phyloP scores from a whole-genome alignment of 2,888 invertebrate genomes.

The Apamea monoglypha region DNA sequence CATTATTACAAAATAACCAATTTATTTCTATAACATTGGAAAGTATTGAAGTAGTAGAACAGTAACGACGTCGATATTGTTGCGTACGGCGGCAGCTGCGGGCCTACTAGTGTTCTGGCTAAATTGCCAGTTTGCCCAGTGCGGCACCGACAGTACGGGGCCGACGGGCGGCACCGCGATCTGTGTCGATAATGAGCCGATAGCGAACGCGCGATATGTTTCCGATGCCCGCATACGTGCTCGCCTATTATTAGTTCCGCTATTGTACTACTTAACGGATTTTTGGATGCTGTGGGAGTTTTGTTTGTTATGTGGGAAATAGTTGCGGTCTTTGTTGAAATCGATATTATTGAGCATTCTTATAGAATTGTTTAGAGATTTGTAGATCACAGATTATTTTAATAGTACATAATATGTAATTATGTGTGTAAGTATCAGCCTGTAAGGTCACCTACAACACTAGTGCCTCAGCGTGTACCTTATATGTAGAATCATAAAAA shows the following conservation, averaged over 20 bases:
- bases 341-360: slow-evolving; percentile 14
- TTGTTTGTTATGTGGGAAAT: slow-evolving; percentile 55
- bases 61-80: slow-evolving; percentile 39
- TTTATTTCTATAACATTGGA: slow-evolving; percentile 26
- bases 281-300: slow-evolving; percentile 70
- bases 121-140: slow-evolving; percentile 47
- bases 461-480: background rate
- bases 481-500: background rate
- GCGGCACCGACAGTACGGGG: slow-evolving; percentile 39
- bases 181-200: slow-evolving; percentile 72
- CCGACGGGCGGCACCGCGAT: slow-evolving; percentile 49
- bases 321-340: slow-evolving; percentile 18
- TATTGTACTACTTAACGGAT: slow-evolving; percentile 69
- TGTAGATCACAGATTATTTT: slow-evolving; percentile 14
- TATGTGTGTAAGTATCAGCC: background rate
- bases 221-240: slow-evolving; percentile 74
- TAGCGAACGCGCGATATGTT: slow-evolving; percentile 58
- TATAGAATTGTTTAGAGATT: background rate
- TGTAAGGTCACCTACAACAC: too few species aligned
- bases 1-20: slow-evolving; percentile 9
- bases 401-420: background rate
- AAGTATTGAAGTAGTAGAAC: slow-evolving; percentile 50
- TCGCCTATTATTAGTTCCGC: slow-evolving; percentile 69
- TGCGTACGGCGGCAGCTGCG: slow-evolving; percentile 45
- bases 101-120: slow-evolving; percentile 36